Conservation (phyloP, 2,113 vertebrate species). For the Hippopotamus amphibius region DNA sequence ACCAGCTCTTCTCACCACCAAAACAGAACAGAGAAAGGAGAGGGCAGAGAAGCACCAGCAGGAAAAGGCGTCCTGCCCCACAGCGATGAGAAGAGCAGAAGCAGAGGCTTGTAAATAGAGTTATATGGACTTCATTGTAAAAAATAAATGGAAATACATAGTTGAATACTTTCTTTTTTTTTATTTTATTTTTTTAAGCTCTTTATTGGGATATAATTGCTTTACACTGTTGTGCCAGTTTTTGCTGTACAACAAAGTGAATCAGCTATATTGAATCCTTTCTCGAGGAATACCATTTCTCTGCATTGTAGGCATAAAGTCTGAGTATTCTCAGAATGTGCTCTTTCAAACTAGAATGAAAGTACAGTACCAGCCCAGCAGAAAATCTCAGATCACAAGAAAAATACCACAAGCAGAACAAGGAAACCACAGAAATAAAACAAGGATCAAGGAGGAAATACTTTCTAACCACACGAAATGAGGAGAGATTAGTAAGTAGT, state of each 20-base stretch:
- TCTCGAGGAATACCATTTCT: conserved; percentile 10
- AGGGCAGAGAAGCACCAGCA: background rate
- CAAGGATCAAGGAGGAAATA: background rate
- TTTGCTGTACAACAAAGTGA: too few species aligned
- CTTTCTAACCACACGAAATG: background rate
- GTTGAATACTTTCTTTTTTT: background rate
- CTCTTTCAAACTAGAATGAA: background rate
- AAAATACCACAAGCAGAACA: background rate
- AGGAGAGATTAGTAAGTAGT: background rate
- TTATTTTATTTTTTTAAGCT: too few species aligned
- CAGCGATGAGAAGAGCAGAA: background rate
- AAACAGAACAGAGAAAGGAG: background rate
- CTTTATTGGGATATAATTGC: too few species aligned
- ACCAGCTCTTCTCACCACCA: background rate
- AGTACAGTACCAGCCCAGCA: background rate
- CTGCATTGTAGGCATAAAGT: background rate
- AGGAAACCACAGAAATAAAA: background rate
- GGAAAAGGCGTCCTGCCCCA: background rate
- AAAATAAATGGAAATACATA: conserved; percentile 13
- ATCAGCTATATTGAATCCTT: background rate
- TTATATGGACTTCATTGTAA: background rate
- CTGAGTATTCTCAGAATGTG: background rate
- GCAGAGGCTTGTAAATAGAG: background rate
- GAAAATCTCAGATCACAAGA: background rate
- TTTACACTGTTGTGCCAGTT: too few species aligned